Conservation (phyloP, 2,888 invertebrate genomes). For the Callyntrura sp. region DNA sequence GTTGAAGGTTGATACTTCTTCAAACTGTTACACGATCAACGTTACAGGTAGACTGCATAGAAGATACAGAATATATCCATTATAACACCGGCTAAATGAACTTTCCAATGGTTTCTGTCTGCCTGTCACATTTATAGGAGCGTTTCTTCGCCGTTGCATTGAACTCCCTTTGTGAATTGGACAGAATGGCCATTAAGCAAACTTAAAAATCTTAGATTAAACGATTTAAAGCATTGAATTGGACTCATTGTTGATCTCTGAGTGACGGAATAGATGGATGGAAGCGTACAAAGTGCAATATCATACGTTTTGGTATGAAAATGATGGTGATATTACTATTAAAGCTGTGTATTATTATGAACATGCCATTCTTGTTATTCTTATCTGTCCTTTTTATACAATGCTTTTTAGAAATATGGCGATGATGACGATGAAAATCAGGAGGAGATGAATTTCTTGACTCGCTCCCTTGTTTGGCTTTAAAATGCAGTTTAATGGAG, state of each 20-base stretch:
- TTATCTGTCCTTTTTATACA: conserved; percentile 31
- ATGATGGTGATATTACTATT: conserved; percentile 46
- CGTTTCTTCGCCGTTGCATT: conserved; percentile 51
- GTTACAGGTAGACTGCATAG: background rate
- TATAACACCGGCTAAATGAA: background rate
- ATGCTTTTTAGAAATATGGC: conserved; percentile 37
- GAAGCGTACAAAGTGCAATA: conserved; percentile 66
- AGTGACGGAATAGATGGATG: conserved; percentile 31
- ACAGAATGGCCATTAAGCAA: conserved; percentile 77
- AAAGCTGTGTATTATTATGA: conserved; percentile 14
- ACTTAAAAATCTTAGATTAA: conserved; percentile 70
- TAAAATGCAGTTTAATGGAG: conserved; percentile 43
- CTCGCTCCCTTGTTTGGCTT: background rate
- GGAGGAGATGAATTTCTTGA: conserved; percentile 25
- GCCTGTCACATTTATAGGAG: conserved; percentile 60
- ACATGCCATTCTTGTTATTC: conserved; percentile 57
- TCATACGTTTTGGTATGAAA: conserved; percentile 67
- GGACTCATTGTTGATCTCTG: conserved; percentile 63
- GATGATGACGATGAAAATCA: conserved; percentile 40
- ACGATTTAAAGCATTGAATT: conserved; percentile 74
- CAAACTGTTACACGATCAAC: background rate
- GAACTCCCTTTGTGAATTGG: conserved; percentile 66
- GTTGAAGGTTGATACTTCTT: conserved; percentile 67
- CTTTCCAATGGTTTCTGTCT: conserved; percentile 9
- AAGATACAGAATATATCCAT: background rate